Percentiles rank a stretch among this genome's conserved stretches.
Conservation (phyloP, 2,888 invertebrate genomes). For the Aleiodes leptofemur region DNA sequence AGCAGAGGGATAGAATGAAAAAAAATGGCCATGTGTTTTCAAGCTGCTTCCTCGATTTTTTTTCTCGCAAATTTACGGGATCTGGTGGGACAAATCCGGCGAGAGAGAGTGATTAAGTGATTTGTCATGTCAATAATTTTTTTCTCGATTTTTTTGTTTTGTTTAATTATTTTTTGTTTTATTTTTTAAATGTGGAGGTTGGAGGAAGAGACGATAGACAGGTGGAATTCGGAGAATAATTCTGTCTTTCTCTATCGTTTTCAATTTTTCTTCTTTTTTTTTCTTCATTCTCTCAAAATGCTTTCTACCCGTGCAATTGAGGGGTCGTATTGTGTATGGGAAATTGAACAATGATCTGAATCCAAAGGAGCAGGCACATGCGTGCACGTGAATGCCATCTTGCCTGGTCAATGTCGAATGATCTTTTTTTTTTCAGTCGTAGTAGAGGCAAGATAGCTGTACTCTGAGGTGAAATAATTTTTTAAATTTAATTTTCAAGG, state of each 20-base stretch:
- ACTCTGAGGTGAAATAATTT: conserved; percentile 11
- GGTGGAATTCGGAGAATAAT: conserved; percentile 26
- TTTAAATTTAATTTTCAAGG: conserved; percentile 24
- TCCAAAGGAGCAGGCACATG: conserved; percentile 10
- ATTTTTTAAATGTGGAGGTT: background rate
- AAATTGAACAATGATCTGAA: conserved; percentile 30
- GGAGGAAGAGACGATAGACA: background rate
- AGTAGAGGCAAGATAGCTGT: background rate
- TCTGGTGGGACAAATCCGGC: too few species aligned
- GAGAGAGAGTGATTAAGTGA: too few species aligned
- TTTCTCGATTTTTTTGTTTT: background rate
- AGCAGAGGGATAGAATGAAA: background rate
- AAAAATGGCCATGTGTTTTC: conserved; percentile 17
- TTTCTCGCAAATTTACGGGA: background rate
- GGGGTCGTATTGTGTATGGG: conserved; percentile 6
- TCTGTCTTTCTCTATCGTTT: background rate
- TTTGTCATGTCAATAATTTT: background rate
- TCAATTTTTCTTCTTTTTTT: background rate
- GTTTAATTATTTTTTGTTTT: background rate
- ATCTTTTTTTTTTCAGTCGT: conserved; percentile 17
- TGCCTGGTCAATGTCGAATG: background rate
- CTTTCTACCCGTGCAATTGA: conserved; percentile 16
- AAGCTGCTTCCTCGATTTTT: background rate
- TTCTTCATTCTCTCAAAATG: background rate
- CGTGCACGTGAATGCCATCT: conserved; percentile 24